Conservation (phyloP, 1,140 invertebrate genomes). For the Dinoponera quadriceps region DNA sequence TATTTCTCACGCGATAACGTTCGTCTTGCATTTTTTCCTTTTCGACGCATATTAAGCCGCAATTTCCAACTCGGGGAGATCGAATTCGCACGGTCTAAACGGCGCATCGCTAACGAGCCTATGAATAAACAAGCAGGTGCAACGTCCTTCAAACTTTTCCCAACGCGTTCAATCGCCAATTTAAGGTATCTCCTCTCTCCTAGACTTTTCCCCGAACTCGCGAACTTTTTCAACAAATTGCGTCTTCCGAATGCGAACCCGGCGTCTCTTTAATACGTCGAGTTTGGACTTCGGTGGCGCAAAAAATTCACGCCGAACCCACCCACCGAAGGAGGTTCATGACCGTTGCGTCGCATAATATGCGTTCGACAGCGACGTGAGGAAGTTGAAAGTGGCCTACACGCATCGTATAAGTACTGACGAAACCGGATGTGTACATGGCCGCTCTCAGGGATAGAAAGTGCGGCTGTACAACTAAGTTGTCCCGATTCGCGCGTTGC, state of each 20-base stretch:
- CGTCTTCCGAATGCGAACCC: slow-evolving; percentile 3
- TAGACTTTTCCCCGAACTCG: not conserved
- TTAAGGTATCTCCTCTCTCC: not conserved
- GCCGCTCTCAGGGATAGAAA: not conserved
- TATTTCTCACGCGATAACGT: slow-evolving; percentile 33
- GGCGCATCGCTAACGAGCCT: slow-evolving; percentile 4
- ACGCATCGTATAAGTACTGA: not conserved
- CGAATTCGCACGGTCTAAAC: slow-evolving; percentile 8
- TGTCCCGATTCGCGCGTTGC: too few relatives aligned
- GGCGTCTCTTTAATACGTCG: not conserved
- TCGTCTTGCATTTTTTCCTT: not conserved
- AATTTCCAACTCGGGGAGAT: slow-evolving; percentile 17
- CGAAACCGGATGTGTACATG: not conserved
- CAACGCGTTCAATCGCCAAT: slow-evolving; percentile 24
- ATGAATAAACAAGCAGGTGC: slow-evolving; percentile 33
- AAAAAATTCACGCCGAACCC: slow-evolving; percentile 8
- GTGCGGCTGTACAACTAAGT: too few relatives aligned
- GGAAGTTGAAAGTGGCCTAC: not conserved
- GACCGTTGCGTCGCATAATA: not conserved
- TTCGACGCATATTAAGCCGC: not conserved
- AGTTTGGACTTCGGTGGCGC: not conserved
- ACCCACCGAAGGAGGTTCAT: not conserved
- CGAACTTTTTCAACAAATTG: slow-evolving; percentile 29
- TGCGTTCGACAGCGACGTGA: not conserved
- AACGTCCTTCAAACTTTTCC: not conserved